Conservation (phyloP, 2,797 vertebrate species). For the Sebastes hubbsi region DNA sequence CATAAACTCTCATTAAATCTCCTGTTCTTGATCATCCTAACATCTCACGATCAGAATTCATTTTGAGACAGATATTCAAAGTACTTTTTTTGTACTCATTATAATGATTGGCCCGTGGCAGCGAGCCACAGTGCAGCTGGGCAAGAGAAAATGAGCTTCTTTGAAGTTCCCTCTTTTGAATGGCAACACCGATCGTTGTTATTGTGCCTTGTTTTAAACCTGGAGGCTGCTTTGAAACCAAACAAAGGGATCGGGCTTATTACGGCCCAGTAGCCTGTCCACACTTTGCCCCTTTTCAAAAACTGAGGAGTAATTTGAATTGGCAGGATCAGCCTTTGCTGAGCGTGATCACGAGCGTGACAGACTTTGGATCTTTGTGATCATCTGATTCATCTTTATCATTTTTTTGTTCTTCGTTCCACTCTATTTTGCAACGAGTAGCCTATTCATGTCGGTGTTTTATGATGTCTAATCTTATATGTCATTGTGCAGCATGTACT, state of each 20-base stretch:
- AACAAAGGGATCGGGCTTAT: slow-evolving; percentile 48
- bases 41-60: background rate
- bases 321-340: slow-evolving; percentile 17
- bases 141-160: slow-evolving; percentile 63
- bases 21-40: slow-evolving; percentile 2
- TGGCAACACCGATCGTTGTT: slow-evolving; percentile 51
- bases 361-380: slow-evolving; percentile 8
- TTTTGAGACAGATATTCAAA: slow-evolving; percentile 21
- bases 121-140: slow-evolving; percentile 57
- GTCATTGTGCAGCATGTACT: background rate
- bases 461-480: background rate
- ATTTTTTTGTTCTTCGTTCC: slow-evolving; percentile 4
- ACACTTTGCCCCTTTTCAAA: slow-evolving; percentile 11
- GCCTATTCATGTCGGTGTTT: background rate
- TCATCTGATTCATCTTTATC: slow-evolving; percentile 34
- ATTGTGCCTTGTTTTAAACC: slow-evolving; percentile 57
- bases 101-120: slow-evolving; percentile 66
- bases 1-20: slow-evolving; percentile 12
- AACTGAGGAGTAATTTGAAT: slow-evolving; percentile 25
- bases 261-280: slow-evolving; percentile 26
- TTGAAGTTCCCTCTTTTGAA: slow-evolving; percentile 71
- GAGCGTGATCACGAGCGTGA: background rate
- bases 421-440: slow-evolving; percentile 1
- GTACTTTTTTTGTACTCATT: slow-evolving; percentile 53
- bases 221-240: slow-evolving; percentile 54